A percentile compares a stretch with the other conserved stretches of the same genome.
Conservation (phyloP, 1,140 invertebrate species). For the Drosophila erecta region DNA sequence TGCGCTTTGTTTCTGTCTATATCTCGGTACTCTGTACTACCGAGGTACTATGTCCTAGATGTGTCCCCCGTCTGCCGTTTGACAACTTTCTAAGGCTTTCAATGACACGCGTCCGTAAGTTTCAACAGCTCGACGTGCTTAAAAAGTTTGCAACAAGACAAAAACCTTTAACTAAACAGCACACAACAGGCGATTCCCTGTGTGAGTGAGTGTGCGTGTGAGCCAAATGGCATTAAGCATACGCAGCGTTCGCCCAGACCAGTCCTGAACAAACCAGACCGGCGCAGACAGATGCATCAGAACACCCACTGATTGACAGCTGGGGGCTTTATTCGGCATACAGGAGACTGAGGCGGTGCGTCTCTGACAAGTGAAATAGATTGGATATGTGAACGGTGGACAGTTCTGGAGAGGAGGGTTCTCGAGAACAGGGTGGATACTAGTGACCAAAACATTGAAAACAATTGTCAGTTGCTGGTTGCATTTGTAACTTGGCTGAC, state of each 20-base stretch:
- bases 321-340: slow-evolving; percentile 18
- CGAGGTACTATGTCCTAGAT: slow-evolving; percentile 3
- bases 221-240: slow-evolving; percentile 61
- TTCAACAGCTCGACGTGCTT: slow-evolving; percentile 70
- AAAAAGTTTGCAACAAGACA: slow-evolving; percentile 62
- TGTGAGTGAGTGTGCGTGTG: slow-evolving; percentile 4
- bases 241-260: slow-evolving; percentile 51
- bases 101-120: slow-evolving; percentile 67
- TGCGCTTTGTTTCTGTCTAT: slow-evolving; percentile 20
- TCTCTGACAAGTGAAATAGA: slow-evolving; percentile 69
- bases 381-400: slow-evolving; percentile 39
- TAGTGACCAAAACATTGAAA: slow-evolving; percentile 72
- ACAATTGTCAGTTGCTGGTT: slow-evolving; percentile 75
- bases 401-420: not conserved
- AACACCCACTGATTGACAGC: slow-evolving; percentile 61
- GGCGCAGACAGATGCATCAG: slow-evolving; percentile 2
- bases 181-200: slow-evolving; percentile 9
- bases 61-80: slow-evolving; percentile 9
- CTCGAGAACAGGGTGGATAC: not conserved
- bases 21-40: not conserved
- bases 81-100: slow-evolving; percentile 74
- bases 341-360: slow-evolving; percentile 20
- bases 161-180: slow-evolving; percentile 73
- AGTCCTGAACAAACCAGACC: not conserved
- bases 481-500: slow-evolving; percentile 69